These are phyloP conservation scores for Cyanistes caeruleus DNA, from an alignment of 2,113 vertebrate species.

Conservation along the genomic window DNA sequence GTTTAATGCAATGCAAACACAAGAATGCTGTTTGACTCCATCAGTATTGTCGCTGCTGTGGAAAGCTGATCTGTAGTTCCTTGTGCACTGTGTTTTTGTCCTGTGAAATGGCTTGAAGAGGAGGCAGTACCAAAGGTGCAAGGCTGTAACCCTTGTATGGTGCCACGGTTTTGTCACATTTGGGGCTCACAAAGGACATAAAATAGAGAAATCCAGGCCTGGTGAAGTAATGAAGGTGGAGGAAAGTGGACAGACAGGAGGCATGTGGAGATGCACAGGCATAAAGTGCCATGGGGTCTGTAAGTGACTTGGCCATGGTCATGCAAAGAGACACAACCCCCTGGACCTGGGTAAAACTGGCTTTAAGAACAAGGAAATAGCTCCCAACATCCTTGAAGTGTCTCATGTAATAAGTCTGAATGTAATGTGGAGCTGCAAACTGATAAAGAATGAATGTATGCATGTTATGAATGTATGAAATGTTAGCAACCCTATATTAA, in stretches of 20 bases:
- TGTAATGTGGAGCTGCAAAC: not conserved
- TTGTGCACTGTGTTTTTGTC: fast-evolving
- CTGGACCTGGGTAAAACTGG: not conserved
- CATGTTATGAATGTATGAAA: not conserved
- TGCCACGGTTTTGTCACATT: not conserved
- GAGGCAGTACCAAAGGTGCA: not conserved
- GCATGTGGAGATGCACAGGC: fast-evolving
- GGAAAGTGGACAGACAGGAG: too few relatives aligned
- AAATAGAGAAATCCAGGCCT: not conserved
- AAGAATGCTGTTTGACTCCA: not conserved
- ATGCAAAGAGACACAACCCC: not conserved
- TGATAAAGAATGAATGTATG: not conserved
- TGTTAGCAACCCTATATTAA: fast-evolving
- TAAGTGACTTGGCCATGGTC: fast-evolving
- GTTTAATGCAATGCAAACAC: not conserved
- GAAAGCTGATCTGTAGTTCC: not conserved
- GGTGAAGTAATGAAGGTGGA: not conserved
- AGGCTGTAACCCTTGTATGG: not conserved
- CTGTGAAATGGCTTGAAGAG: fast-evolving
- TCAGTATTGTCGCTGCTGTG: not conserved
- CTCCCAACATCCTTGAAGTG: not conserved
- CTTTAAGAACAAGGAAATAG: not conserved
- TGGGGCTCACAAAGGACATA: fast-evolving
- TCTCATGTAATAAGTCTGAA: not conserved
- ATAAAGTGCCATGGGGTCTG: fast-evolving